A percentile compares a stretch with the other conserved stretches of the same genome.
phyloP scores from a whole-genome alignment of 2,113 vertebrate genomes.

The Eupsittula cactorum region DNA sequence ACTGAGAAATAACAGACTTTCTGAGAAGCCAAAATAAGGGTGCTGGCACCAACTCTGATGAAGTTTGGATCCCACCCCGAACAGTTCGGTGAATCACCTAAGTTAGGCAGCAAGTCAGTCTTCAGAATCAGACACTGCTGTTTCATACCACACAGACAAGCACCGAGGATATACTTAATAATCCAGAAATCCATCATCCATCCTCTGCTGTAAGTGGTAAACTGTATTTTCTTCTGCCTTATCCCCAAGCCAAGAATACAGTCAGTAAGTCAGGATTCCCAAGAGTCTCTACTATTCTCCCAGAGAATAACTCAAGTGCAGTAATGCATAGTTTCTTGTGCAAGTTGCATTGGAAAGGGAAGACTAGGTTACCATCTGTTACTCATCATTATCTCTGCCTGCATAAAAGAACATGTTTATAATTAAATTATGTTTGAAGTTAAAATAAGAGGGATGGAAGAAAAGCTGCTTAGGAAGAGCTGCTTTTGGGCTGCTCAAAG shows the following conservation, averaged over 20 bases:
- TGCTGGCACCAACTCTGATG: not conserved
- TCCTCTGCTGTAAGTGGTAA: not conserved
- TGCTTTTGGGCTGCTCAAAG: constrained; percentile 4
- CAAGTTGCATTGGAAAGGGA: not conserved
- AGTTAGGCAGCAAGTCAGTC: not conserved
- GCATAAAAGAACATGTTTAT: not conserved
- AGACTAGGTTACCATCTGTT: not conserved
- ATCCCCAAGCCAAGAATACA: not conserved
- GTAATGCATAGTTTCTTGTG: not conserved
- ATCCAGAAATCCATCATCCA: not conserved
- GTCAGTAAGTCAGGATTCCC: not conserved
- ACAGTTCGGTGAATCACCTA: not conserved
- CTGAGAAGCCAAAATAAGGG: not conserved
- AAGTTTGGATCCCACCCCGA: not conserved
- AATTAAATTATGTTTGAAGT: constrained; percentile 7
- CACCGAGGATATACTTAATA: not conserved
- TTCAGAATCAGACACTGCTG: not conserved
- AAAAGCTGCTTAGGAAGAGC: not conserved
- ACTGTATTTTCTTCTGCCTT: not conserved
- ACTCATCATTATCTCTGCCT: not conserved
- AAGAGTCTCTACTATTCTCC: not conserved
- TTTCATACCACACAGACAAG: not conserved
- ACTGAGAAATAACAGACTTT: not conserved
- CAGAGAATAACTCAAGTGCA: not conserved
- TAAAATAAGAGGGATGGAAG: not conserved